Base-by-base conservation (phyloP, 1,140 invertebrate genomes). In the Drosophila kepulauana region DNA sequence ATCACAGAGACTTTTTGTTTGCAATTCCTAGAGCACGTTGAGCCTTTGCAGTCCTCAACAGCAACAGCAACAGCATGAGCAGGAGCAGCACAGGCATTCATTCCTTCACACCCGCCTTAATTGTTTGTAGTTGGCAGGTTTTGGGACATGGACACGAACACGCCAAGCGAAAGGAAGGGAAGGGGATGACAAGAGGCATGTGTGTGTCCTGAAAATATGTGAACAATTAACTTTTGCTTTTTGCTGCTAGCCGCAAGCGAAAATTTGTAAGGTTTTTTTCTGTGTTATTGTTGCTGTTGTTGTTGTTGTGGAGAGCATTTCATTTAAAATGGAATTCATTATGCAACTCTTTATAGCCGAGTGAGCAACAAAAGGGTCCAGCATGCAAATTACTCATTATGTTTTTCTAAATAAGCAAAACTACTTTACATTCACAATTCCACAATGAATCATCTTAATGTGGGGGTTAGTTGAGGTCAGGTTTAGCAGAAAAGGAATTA, bases 161-260 rank as follows among this genome's bases (percentile, higher is more conserved):
- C 35, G 3, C 4, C 8, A 10, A 8, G 10, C 1, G 35, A 3
- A 10, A 0, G 35, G 7, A 33, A 15, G n/a, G 3, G 41, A 65
- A 56, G 46, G 61, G 16, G 10, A 25, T 45, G 2, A 43, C 33
- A 28, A n/a, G 33, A 38, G 15, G 7, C 75, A 71, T 82, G 80
- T 76, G 76, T 76, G 76, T 52, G 51, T 33, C 48, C 76, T 58
- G 76, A 57, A 76, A 82, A 72, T 72, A 82, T 82, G 82, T 82
- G 41, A 79, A 76, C 80, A 72, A 82, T 79, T 82, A 79, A 76
- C 66, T 76, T 79, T 25, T 71, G 66, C 13, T 82, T 72, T 82
- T 82, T 76, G 45, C 30, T 58, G 64, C 28, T 54, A 57, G 38
- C 25, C 64, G 33, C 45, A 28, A 45, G 8, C 49, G 65, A 48